Conservation (phyloP, 2,888 invertebrate genomes). For the Fabriciana adippe region DNA sequence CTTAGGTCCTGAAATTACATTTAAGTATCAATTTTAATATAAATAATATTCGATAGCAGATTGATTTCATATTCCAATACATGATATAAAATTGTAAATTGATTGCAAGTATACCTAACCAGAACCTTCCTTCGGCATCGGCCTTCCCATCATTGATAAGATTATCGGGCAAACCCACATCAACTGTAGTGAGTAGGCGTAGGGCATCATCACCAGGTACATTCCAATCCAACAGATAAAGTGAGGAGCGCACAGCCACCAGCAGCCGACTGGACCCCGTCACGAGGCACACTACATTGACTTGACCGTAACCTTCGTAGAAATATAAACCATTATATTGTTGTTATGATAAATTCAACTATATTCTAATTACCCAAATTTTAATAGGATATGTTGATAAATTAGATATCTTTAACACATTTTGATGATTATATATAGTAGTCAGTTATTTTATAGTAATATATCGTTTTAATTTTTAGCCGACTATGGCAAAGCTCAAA, state of each 20-base stretch:
- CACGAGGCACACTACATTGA: constrained; percentile 74
- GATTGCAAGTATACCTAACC: constrained; percentile 75
- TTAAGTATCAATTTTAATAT: no score
- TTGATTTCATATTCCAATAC: no score
- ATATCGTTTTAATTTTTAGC: no score
- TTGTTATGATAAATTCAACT: neutral
- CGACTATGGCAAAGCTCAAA: no score
- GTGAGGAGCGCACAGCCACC: constrained; percentile 66
- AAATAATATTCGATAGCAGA: no score
- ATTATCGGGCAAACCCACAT: constrained; percentile 64
- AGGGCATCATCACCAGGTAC: constrained; percentile 61
- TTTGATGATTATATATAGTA: no score
- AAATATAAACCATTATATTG: neutral
- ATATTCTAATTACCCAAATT: no score
- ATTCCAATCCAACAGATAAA: constrained; percentile 76
- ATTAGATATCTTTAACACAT: neutral
- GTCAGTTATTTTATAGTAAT: no score
- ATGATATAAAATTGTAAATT: neutral
- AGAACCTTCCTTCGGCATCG: constrained; percentile 84
- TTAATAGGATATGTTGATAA: neutral
- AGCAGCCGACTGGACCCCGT: constrained; percentile 63
- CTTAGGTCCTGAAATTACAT: no score
- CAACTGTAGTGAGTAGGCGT: constrained; percentile 57
- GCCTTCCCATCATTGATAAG: constrained; percentile 87
- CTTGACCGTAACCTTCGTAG: constrained; percentile 70